Conservation (phyloP, 2,888 invertebrate species). For the Abscondita cerata region DNA sequence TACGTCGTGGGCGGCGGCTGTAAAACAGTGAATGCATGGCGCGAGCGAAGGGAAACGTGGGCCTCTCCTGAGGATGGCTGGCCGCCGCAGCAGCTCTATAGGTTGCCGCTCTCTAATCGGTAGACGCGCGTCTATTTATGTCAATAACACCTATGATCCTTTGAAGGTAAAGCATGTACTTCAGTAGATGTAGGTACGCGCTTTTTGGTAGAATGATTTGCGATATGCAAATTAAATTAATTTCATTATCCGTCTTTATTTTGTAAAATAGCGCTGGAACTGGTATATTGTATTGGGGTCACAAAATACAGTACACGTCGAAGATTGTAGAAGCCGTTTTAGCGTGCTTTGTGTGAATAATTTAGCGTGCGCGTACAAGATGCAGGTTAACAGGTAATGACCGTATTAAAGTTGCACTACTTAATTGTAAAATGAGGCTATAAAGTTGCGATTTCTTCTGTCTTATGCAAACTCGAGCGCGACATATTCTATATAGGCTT, state of each 20-base stretch:
- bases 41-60: conserved; percentile 44
- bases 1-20: conserved; percentile 48
- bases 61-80: conserved; percentile 59
- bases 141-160: conserved; percentile 69
- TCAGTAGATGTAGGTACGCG: conserved; percentile 19
- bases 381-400: conserved; percentile 30
- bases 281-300: conserved; percentile 27
- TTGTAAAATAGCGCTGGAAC: conserved; percentile 3
- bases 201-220: conserved; percentile 1
- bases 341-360: conserved; percentile 38
- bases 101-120: conserved; percentile 71
- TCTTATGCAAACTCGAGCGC: background rate
- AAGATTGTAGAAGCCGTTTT: conserved; percentile 32
- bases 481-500: conserved; percentile 9
- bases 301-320: conserved; percentile 29
- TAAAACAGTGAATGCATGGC: conserved; percentile 47
- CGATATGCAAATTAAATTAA: background rate
- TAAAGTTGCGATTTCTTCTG: conserved; percentile 9
- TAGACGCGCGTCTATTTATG: conserved; percentile 70
- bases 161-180: conserved; percentile 64
- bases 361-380: conserved; percentile 32
- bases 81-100: conserved; percentile 71
- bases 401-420: conserved; percentile 29
- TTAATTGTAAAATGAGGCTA: conserved; percentile 25
- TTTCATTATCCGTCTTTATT: background rate